Percentiles rank a stretch among this genome's conserved stretches.
Conservation (phyloP, 1,140 invertebrate species). For the Calosoma granatense region DNA sequence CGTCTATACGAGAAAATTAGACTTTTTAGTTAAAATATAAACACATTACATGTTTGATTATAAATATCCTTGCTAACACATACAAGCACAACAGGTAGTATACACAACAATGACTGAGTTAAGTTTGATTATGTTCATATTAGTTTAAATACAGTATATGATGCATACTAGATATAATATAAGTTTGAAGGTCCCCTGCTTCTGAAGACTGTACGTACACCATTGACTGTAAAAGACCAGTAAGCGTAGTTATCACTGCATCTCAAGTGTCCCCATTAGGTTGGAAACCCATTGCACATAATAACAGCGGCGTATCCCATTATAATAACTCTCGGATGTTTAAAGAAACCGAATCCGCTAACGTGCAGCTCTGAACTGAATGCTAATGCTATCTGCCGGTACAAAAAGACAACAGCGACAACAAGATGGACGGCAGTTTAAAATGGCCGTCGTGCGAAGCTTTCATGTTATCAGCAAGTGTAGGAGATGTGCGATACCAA, state of each 20-base stretch:
- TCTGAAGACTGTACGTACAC: too few species aligned
- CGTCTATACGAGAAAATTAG: too few species aligned
- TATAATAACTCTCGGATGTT: slow-evolving; percentile 4
- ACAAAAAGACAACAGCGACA: slow-evolving; percentile 3
- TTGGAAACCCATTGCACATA: background rate
- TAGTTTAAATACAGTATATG: too few species aligned
- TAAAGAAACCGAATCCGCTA: background rate
- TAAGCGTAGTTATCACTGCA: background rate
- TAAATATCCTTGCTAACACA: too few species aligned
- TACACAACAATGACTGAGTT: too few species aligned
- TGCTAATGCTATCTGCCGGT: background rate
- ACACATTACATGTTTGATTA: too few species aligned
- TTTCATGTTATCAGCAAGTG: background rate
- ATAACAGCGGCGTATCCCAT: background rate
- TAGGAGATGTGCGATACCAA: too few species aligned
- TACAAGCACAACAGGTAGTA: too few species aligned
- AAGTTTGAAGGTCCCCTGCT: too few species aligned
- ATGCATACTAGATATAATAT: too few species aligned
- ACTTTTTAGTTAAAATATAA: too few species aligned
- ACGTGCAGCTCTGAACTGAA: background rate
- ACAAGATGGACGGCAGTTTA: slow-evolving; percentile 4
- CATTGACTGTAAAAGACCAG: background rate
- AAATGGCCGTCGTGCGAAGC: background rate
- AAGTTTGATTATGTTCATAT: too few species aligned
- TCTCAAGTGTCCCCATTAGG: background rate